phyloP scores from a whole-genome alignment of 2,113 vertebrate genomes.

The Cebidichthys violaceus region DNA sequence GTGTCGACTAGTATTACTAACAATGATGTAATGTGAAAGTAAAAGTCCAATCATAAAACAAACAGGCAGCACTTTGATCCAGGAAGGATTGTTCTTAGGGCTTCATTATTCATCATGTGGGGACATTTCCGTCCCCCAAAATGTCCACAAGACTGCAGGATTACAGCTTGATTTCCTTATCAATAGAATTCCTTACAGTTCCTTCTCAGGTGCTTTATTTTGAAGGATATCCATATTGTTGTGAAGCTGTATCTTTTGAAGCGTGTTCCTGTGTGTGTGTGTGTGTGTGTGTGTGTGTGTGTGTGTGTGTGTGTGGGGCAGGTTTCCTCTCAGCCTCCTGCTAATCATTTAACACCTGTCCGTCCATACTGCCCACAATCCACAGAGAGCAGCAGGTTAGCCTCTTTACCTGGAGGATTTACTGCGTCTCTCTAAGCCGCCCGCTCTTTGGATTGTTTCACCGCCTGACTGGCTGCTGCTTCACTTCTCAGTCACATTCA shows the following conservation, averaged over 20 bases:
- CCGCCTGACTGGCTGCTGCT: constrained; percentile 20
- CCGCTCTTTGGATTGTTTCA: constrained; percentile 27
- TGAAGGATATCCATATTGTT: constrained; percentile 1
- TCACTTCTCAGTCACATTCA: constrained; percentile 6
- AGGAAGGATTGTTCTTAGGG: not conserved
- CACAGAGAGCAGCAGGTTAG: constrained; percentile 46
- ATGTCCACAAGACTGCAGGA: not conserved
- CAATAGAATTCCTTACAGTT: not conserved
- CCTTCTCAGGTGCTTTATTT: not conserved
- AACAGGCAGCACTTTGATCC: not conserved
- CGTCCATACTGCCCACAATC: constrained; percentile 27
- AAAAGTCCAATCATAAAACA: not conserved
- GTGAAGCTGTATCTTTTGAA: not conserved
- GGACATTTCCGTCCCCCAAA: not conserved
- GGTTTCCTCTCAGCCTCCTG: constrained; percentile 36
- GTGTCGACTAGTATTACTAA: not conserved
- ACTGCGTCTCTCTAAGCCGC: constrained; percentile 57
- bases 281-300: too few species aligned
- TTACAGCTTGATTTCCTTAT: not conserved
- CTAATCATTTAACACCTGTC: constrained; percentile 63
- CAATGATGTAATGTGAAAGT: not conserved
- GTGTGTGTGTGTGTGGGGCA: not conserved
- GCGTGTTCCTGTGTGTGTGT: not conserved
- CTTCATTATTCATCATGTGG: not conserved
- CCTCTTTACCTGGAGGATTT: constrained; percentile 60